Base-by-base conservation (phyloP, 2,888 invertebrate species). In the Laspeyria flexula region DNA sequence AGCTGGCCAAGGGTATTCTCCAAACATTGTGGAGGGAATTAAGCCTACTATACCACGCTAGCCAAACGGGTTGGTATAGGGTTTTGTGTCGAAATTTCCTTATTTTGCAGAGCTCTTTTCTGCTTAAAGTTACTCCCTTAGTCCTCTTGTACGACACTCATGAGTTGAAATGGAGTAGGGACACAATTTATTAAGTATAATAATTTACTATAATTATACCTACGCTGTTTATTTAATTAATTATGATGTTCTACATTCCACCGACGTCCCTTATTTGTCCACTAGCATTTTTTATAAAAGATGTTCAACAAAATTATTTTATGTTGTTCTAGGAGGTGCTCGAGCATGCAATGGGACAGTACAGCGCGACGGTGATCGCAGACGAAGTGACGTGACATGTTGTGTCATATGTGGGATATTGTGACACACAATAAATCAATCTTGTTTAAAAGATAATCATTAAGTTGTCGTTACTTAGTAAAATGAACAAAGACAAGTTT, bases 401-500 rank as follows among this genome's bases (percentile, higher is more conserved):
- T 35, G 40, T 11, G 30, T 37, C 41, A 51, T 52, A 40, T 31
- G 31, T 38, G 10, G 30, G 18, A 58, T 41, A 46, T 39, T 50
- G 50, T 23, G 21, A 53, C 21, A 54, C 42, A 37, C 23, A 37
- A 47, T 55, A 58, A 60, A 56, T 59, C 46, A 38, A 44, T 51
- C 46, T 18, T 29, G 30, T 33, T 30, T 38, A 52, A 13, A 48
- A 61, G 18, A 63, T 53, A 59, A 40, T 41, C 31, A 53, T 53
- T 51, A 52, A 60, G 52, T 54, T 55, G 30, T 65, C 45, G 37
- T 39, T 46, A 51, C 38, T 60, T 53, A 62, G 67, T 79, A 83
- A 76, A 79, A 85, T 85, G 85, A 75, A 75, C 69, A 73, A 57
- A 69, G 53, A 59, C 60, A 75, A 72, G 65, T 51, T 65, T 50